Percentiles rank a stretch among this genome's conserved stretches.
Evolutionary conservation across 2,888 invertebrate species (phyloP).

Genomic region (Lagria hirta): DNA sequence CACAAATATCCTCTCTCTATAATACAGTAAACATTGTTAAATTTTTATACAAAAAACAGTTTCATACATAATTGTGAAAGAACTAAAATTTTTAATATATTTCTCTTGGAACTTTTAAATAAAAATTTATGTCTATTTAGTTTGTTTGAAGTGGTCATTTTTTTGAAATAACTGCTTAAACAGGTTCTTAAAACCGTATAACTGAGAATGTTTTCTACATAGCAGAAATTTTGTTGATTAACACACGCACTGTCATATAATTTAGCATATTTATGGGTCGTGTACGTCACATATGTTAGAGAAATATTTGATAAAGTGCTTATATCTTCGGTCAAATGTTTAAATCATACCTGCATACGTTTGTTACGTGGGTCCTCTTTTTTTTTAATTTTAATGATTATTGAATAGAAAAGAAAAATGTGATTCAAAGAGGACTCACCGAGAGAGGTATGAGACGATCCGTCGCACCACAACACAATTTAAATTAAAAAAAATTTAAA

Average conservation of each 20-base stretch:
- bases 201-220: constrained; percentile 30
- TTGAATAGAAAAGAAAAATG: constrained; percentile 1
- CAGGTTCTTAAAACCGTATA: constrained; percentile 29
- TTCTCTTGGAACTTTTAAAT: constrained; percentile 30
- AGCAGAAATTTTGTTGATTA: constrained; percentile 32
- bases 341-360: constrained; percentile 14
- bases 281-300: constrained; percentile 26
- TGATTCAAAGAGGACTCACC: constrained; percentile 43
- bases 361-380: constrained; percentile 29
- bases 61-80: constrained; percentile 36
- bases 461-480: constrained; percentile 23
- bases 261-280: constrained; percentile 29
- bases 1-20: constrained; percentile 41
- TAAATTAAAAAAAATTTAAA: constrained; percentile 6
- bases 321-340: constrained; percentile 16
- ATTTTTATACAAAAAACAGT: constrained; percentile 33
- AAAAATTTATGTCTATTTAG: constrained; percentile 28
- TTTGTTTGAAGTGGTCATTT: constrained; percentile 19
- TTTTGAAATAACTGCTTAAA: constrained; percentile 27
- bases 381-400: constrained; percentile 19
- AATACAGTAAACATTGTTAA: constrained; percentile 20
- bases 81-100: constrained; percentile 2
- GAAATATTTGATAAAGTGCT: constrained; percentile 24
- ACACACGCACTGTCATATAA: constrained; percentile 29
- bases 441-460: constrained; percentile 16